A percentile compares a stretch with the other conserved stretches of the same genome.
Evolutionary conservation across 2,888 invertebrate species (phyloP).

Genomic region (Lasius fuliginosus): DNA sequence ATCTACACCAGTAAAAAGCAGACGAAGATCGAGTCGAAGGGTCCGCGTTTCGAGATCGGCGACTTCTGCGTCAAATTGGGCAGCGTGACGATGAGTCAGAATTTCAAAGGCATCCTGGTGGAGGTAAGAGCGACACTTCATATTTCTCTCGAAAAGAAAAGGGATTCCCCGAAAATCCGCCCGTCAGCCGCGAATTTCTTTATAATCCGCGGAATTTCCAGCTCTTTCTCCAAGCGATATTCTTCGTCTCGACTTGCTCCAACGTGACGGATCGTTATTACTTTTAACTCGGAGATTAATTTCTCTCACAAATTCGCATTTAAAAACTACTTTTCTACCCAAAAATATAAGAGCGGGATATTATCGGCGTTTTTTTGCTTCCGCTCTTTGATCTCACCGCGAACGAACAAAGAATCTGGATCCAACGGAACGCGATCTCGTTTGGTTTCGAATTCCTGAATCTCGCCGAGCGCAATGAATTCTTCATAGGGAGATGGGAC

Average conservation of each 20-base stretch:
- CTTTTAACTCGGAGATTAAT: neutral
- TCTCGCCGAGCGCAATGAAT: neutral
- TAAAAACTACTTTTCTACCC: neutral
- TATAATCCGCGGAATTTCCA: neutral
- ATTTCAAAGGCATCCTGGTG: slow-evolving; percentile 96
- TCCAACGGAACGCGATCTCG: neutral
- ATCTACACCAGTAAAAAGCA: slow-evolving; percentile 97
- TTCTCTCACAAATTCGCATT: neutral
- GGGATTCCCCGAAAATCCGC: neutral
- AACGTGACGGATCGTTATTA: neutral
- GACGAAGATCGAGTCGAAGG: slow-evolving; percentile 95
- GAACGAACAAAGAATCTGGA: neutral
- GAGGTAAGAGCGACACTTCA: slow-evolving; percentile 89
- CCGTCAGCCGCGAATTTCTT: neutral
- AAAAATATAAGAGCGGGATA: neutral
- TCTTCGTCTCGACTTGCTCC: neutral
- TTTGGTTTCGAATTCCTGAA: neutral
- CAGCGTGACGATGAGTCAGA: slow-evolving; percentile 96
- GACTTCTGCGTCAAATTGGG: slow-evolving; percentile 98
- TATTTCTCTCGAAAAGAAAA: neutral
- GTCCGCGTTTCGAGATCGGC: slow-evolving; percentile 94
- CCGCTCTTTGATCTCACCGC: neutral
- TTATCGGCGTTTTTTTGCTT: neutral
- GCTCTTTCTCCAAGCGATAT: slow-evolving; percentile 19
- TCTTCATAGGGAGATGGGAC: neutral